These are phyloP conservation scores for Ecliptopera silaceata DNA, from an alignment of 2,888 invertebrate species.

Conservation along the genomic window DNA sequence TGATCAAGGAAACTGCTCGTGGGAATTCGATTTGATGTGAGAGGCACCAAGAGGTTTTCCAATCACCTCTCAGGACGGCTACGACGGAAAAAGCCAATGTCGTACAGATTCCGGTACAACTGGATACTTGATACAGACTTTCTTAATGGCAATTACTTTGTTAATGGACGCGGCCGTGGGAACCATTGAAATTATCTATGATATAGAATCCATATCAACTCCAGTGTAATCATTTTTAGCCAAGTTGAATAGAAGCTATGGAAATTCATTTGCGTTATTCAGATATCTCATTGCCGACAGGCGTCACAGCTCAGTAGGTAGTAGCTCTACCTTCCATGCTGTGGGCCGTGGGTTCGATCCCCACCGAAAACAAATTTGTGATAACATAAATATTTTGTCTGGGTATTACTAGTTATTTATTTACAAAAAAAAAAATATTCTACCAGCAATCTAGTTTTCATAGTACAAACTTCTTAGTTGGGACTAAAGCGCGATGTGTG, in stretches of 20 bases:
- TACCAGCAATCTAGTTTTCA: too few relatives aligned
- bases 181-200: conserved; percentile 31
- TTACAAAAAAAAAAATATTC: too few relatives aligned
- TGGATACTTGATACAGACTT: conserved; percentile 52
- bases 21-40: conserved; percentile 73
- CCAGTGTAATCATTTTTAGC: not conserved
- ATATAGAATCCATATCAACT: not conserved
- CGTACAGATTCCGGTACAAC: conserved; percentile 53
- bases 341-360: too few relatives aligned
- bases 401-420: too few relatives aligned
- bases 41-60: conserved; percentile 73
- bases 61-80: conserved; percentile 41
- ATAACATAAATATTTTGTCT: too few relatives aligned
- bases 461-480: too few relatives aligned
- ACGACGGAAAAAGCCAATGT: conserved; percentile 60
- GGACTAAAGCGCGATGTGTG: too few relatives aligned
- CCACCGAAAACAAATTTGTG: too few relatives aligned
- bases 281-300: too few relatives aligned
- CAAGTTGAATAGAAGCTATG: not conserved
- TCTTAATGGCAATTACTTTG: conserved; percentile 53
- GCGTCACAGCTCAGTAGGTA: too few relatives aligned
- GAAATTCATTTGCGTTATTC: not conserved
- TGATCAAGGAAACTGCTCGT: conserved; percentile 67
- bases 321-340: too few relatives aligned
- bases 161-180: conserved; percentile 46